Base-by-base conservation (phyloP, 2,888 invertebrate genomes). In the Zonitis immaculata region DNA sequence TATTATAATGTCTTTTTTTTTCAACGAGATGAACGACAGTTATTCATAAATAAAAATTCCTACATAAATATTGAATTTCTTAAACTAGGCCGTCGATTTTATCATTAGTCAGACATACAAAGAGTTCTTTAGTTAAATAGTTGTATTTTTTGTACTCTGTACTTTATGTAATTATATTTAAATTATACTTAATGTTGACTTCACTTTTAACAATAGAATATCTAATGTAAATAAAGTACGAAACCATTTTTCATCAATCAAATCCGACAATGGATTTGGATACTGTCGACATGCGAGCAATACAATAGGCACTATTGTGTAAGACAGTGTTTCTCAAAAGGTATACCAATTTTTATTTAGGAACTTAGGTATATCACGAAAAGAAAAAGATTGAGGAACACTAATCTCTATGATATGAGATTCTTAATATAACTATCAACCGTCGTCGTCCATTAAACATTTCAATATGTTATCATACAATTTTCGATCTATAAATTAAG, bases 41-140 rank as follows among this genome's bases (percentile, higher is more conserved):
- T 53, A 12, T 42, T 53, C 43, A 35, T 53, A 53, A 22, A 43
- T 43, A 8, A 22, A 11, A 43, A 43, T 43, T 22, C 43, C 6
- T 49, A 48, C n/a, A 57, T 52, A 54, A 51, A 54, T 18, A 11
- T 16, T 22, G 26, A 3, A 22, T 22, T 22, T 22, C 22, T 22
- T 3, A 22, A 5, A 3, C 22, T 22, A 22, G 22, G 9, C 8
- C 27, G n/a, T 27, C 9, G 8, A 27, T 6, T 27, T 8, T 9
- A 27, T 27, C 27, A 27, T 27, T 27, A 27, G 6, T 27, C 27
- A 27, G 3, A 22, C 22, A 5, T 22, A 22, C 5, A 22, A 4
- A 22, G 22, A 22, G 5, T 4, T 5, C 5, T 4, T 22, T 22
- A 22, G 5, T 22, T 4, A 22, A 22, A 22, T n/a, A n/a, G n/a